phyloP scores from a whole-genome alignment of 2,113 vertebrate genomes.

The Chamaea fasciata region DNA sequence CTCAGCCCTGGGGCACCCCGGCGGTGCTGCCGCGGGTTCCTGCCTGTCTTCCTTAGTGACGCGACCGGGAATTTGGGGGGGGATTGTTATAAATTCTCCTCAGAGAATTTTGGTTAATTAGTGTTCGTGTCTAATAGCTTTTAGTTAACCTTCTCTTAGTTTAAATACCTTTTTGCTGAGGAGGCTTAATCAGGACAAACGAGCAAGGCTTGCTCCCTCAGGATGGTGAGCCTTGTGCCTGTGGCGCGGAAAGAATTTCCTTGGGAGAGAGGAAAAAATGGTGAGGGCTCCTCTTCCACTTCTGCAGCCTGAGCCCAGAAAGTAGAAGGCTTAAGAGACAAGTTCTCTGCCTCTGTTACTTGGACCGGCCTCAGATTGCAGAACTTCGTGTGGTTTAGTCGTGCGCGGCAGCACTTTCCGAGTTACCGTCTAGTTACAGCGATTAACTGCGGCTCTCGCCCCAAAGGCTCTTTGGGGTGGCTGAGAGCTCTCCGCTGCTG shows the following conservation, averaged over 20 bases:
- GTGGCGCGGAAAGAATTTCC: not conserved
- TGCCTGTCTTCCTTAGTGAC: not conserved
- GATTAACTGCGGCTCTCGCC: not conserved
- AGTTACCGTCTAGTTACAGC: not conserved
- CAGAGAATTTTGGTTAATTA: not conserved
- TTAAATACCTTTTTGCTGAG: not conserved
- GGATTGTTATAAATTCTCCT: not conserved
- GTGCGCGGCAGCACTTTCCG: not conserved
- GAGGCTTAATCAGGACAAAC: not conserved
- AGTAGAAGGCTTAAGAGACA: not conserved
- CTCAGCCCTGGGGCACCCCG: not conserved
- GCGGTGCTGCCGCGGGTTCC: not conserved
- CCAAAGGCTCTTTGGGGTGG: not conserved
- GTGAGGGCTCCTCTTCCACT: not conserved
- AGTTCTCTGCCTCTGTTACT: not conserved
- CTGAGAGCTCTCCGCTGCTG: not conserved
- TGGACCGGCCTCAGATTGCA: not conserved
- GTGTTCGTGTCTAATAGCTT: not conserved
- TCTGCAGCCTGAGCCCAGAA: not conserved
- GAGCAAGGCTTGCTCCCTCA: not conserved
- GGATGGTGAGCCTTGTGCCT: not conserved
- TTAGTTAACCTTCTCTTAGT: not conserved
- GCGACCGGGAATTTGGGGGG: not conserved
- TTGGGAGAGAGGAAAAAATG: not conserved
- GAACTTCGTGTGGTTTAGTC: not conserved